phyloP scores from a whole-genome alignment of 2,113 vertebrate species.

The Todiramphus saurophagus region DNA sequence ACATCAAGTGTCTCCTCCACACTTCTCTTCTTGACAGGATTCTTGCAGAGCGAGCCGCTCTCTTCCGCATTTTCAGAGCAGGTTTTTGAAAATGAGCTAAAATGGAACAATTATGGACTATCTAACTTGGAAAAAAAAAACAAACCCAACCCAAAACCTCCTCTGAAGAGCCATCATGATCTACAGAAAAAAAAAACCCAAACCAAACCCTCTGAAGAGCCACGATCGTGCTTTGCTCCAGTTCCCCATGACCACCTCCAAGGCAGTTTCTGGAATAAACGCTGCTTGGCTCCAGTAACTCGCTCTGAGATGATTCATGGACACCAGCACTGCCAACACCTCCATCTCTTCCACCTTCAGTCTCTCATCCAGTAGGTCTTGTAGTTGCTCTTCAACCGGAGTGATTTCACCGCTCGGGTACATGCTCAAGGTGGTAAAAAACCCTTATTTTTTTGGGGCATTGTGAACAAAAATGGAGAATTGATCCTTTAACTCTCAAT shows the following conservation, averaged over 20 bases:
- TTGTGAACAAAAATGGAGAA: neutral
- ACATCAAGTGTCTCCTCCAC: conserved; percentile 24
- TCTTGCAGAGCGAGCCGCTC: neutral
- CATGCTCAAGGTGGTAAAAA: neutral
- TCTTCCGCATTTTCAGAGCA: neutral
- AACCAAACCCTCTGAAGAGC: neutral
- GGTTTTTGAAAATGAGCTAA: conserved; percentile 17
- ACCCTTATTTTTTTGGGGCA: neutral
- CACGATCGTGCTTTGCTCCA: neutral
- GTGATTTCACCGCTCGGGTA: neutral
- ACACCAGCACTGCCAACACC: neutral
- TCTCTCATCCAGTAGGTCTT: neutral
- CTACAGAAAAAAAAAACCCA: neutral
- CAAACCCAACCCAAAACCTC: too few species aligned
- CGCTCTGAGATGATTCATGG: neutral
- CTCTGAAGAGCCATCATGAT: neutral
- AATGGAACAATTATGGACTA: neutral
- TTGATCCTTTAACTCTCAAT: neutral
- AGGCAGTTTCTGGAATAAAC: neutral
- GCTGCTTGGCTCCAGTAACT: neutral
- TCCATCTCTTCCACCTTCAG: neutral
- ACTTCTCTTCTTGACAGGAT: conserved; percentile 8
- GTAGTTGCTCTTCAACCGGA: neutral
- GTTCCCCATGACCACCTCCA: neutral
- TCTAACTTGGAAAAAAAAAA: neutral